Conservation (phyloP, 2,888 invertebrate genomes). For the Acronicta leporina region DNA sequence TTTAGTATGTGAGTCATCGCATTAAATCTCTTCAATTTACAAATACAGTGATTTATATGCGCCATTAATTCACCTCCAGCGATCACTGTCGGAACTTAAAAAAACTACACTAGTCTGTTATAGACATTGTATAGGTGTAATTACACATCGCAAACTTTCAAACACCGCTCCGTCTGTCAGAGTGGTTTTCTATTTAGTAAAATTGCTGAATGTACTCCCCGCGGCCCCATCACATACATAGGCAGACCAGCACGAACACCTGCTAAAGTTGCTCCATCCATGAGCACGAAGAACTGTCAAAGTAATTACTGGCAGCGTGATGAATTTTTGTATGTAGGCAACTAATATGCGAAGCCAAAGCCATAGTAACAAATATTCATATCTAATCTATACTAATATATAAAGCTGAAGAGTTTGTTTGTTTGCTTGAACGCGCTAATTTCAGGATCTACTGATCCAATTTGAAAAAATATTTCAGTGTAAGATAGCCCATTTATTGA, state of each 20-base stretch:
- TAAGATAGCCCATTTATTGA: no score
- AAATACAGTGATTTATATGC: slow-evolving; percentile 31
- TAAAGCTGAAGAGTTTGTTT: no score
- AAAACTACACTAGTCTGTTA: slow-evolving; percentile 29
- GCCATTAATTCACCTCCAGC: slow-evolving; percentile 29
- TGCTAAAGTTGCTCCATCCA: slow-evolving; percentile 22
- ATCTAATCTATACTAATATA: no score
- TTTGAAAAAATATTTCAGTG: no score
- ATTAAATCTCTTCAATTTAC: slow-evolving; percentile 25
- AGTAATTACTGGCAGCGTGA: slow-evolving; percentile 12
- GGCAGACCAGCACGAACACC: slow-evolving; percentile 18
- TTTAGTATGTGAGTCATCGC: slow-evolving; percentile 35
- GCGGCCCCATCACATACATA: slow-evolving; percentile 8
- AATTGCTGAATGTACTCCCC: slow-evolving; percentile 50
- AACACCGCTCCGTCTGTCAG: slow-evolving; percentile 65
- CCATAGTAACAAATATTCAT: slow-evolving; percentile 51
- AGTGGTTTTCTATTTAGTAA: slow-evolving; percentile 73
- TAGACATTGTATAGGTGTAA: slow-evolving; percentile 37
- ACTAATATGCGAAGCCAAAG: slow-evolving; percentile 13
- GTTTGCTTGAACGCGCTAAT: no score
- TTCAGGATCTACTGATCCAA: no score
- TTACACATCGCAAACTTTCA: slow-evolving; percentile 58
- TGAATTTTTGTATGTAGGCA: slow-evolving; percentile 11
- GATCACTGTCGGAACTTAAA: slow-evolving; percentile 37
- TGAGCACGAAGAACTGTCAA: slow-evolving; percentile 5